Evolutionary conservation across 1,140 invertebrate species (phyloP).

Genomic region (Calephelis nemesis): DNA sequence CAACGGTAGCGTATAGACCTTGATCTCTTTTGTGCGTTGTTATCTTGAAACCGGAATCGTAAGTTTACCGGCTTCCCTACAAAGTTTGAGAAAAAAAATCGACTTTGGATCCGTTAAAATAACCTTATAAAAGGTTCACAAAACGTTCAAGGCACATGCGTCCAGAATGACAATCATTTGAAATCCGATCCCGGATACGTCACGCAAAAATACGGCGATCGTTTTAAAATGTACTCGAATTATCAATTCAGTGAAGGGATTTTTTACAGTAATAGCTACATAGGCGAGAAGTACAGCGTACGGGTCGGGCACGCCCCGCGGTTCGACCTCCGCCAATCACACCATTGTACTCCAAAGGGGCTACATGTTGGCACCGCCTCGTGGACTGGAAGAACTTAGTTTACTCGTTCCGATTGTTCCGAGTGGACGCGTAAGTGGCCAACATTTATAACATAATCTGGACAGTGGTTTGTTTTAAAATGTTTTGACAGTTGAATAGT

Average conservation of each 20-base stretch:
- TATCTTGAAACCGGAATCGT: too few relatives aligned
- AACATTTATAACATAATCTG: conserved; percentile 18
- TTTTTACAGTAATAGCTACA: conserved; percentile 45
- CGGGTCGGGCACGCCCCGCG: conserved; percentile 31
- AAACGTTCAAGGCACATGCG: background rate
- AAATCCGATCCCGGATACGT: conserved; percentile 38
- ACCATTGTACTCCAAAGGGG: conserved; percentile 19
- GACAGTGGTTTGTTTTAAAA: conserved; percentile 20
- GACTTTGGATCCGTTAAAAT: too few relatives aligned
- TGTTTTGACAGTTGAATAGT: conserved; percentile 38
- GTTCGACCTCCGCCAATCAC: conserved; percentile 25
- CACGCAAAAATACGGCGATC: conserved; percentile 35
- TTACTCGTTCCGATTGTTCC: conserved; percentile 34
- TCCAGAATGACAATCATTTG: conserved; percentile 42
- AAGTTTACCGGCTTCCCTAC: too few relatives aligned
- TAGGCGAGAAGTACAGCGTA: conserved; percentile 33
- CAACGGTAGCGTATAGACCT: too few relatives aligned
- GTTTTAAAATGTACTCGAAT: conserved; percentile 38
- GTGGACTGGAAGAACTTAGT: conserved; percentile 45
- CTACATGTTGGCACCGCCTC: conserved; percentile 43
- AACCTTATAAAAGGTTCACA: background rate
- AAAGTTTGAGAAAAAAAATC: too few relatives aligned
- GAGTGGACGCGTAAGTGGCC: conserved; percentile 36
- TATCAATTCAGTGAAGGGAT: conserved; percentile 42
- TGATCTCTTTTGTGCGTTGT: too few relatives aligned